These are phyloP conservation scores for Squalus acanthias DNA, from an alignment of 2,797 vertebrate genomes.

Conservation along the genomic window DNA sequence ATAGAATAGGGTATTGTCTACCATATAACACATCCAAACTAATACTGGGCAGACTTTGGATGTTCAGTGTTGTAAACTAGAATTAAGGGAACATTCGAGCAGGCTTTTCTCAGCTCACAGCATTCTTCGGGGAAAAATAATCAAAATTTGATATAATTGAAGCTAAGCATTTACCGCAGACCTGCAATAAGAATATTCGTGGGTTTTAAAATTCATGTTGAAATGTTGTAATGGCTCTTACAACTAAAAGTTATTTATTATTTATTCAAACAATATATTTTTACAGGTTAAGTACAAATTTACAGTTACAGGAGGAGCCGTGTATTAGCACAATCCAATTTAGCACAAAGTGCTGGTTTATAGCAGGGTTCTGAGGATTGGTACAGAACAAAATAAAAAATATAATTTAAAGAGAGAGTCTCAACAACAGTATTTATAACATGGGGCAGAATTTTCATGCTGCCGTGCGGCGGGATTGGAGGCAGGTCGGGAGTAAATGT, in stretches of 20 bases:
- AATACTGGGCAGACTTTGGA: neutral
- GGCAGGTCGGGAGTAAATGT: no score
- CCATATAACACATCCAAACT: neutral
- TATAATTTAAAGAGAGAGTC: neutral
- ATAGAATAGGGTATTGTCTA: neutral
- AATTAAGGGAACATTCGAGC: neutral
- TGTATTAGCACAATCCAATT: neutral
- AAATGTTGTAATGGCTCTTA: neutral
- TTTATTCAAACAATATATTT: neutral
- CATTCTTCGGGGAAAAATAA: neutral
- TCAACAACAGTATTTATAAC: neutral
- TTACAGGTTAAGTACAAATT: neutral
- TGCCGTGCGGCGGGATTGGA: no score
- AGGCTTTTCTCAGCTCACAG: neutral
- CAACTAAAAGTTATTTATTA: neutral
- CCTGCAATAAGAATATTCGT: neutral
- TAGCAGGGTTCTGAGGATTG: neutral
- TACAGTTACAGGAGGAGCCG: neutral
- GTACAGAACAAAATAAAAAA: neutral
- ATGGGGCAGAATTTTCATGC: no score
- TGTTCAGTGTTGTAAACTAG: neutral
- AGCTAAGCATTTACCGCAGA: neutral
- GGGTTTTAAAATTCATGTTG: neutral
- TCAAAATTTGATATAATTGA: no score
- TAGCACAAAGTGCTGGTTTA: neutral